These are phyloP conservation scores for Hyposmocoma kahamanoa DNA, from an alignment of 1,140 invertebrate genomes.

Conservation along the genomic window DNA sequence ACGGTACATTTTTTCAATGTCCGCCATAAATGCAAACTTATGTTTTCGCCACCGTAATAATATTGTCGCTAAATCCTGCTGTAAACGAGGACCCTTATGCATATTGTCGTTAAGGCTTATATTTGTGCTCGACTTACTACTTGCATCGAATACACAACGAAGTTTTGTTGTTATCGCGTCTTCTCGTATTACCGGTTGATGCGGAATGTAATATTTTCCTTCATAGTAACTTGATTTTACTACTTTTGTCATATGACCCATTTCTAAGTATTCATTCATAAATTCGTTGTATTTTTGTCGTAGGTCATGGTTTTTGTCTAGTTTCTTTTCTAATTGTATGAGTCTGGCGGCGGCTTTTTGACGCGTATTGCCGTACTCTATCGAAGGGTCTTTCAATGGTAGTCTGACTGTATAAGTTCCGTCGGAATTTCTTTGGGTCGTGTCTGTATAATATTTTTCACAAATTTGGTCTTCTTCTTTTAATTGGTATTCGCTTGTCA, in stretches of 20 bases:
- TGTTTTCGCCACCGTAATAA: conserved; percentile 1
- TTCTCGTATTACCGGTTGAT: conserved; percentile 3
- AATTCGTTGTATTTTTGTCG: conserved; percentile 3
- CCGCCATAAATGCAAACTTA: conserved; percentile 1
- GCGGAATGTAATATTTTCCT: not conserved
- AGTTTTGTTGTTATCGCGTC: conserved; percentile 2
- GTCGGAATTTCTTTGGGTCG: not conserved
- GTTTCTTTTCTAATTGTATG: not conserved
- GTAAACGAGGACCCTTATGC: conserved; percentile 1
- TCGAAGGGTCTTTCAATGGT: not conserved
- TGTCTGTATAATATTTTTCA: conserved; percentile 3
- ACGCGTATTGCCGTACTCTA: conserved; percentile 1
- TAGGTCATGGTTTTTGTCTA: not conserved
- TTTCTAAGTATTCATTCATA: conserved; percentile 4
- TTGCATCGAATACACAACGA: conserved; percentile 2
- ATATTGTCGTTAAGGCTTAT: conserved; percentile 1
- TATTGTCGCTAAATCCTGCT: not conserved
- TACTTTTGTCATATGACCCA: conserved; percentile 3
- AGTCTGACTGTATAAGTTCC: conserved; percentile 2
- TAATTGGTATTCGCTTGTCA: conserved; percentile 3
- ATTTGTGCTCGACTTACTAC: not conserved
- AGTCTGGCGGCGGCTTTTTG: not conserved
- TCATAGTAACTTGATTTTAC: not conserved
- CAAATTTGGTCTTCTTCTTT: not conserved
- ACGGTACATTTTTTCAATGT: conserved; percentile 8